Evolutionary conservation across 2,888 invertebrate genomes (phyloP).

Genomic region (Platypus cylindrus): DNA sequence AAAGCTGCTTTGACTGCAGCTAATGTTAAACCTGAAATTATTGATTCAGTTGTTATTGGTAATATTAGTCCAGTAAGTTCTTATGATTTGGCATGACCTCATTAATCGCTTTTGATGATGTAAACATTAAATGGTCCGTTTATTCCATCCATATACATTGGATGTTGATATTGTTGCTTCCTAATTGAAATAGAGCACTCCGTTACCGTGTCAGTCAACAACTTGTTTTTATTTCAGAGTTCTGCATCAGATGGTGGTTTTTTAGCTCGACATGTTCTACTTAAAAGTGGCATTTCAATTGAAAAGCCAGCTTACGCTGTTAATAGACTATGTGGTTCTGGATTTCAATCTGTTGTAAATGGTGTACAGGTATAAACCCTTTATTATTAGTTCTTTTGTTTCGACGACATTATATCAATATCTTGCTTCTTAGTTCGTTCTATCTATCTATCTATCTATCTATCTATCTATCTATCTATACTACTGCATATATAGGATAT

Average conservation of each 20-base stretch:
- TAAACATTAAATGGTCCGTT: neutral
- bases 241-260: slow-evolving; percentile 75
- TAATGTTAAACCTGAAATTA: slow-evolving; percentile 68
- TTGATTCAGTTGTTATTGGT: slow-evolving; percentile 85
- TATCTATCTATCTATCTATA: too few relatives aligned
- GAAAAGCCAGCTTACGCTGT: slow-evolving; percentile 76
- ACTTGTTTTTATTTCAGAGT: slow-evolving; percentile 6
- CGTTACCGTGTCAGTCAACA: too few relatives aligned
- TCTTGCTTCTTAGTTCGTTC: neutral
- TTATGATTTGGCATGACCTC: neutral
- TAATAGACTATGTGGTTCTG: slow-evolving; percentile 93
- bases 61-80: slow-evolving; percentile 51
- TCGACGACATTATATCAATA: too few relatives aligned
- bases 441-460: too few relatives aligned
- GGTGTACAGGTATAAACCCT: slow-evolving; percentile 60
- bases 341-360: slow-evolving; percentile 89
- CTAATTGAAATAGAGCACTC: too few relatives aligned
- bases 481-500: slow-evolving; percentile 62
- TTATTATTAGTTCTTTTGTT: too few relatives aligned
- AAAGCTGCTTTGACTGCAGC: slow-evolving; percentile 68
- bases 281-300: slow-evolving; percentile 76
- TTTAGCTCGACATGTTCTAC: slow-evolving; percentile 75
- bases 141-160: too few relatives aligned
- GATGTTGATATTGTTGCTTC: too few relatives aligned
- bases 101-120: neutral